Evolutionary conservation across 2,888 invertebrate species (phyloP).

Genomic region (Rutpela maculata): DNA sequence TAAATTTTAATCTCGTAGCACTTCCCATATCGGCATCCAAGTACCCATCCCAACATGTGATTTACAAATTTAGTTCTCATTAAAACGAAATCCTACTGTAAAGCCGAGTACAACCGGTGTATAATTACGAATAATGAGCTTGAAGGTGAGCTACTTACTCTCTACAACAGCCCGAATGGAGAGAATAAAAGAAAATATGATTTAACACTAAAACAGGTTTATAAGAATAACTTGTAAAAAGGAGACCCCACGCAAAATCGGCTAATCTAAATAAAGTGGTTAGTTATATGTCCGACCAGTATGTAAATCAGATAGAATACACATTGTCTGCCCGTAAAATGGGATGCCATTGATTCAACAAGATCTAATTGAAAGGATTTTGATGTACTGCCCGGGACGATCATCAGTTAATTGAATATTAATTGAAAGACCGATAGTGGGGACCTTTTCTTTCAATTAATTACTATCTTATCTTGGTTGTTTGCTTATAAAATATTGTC

Average conservation of each 20-base stretch:
- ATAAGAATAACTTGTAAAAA: slow-evolving; percentile 46
- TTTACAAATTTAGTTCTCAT: slow-evolving; percentile 26
- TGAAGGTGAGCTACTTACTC: slow-evolving; percentile 29
- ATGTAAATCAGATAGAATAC: slow-evolving; percentile 62
- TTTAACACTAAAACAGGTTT: slow-evolving; percentile 48
- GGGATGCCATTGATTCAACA: slow-evolving; percentile 57
- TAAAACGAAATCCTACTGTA: slow-evolving; percentile 21
- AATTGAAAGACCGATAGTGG: slow-evolving; percentile 54
- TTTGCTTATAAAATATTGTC: slow-evolving; percentile 39
- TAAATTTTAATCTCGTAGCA: no score
- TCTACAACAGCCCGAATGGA: neutral
- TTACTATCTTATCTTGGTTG: slow-evolving; percentile 44
- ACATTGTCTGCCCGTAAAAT: slow-evolving; percentile 59
- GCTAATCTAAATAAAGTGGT: slow-evolving; percentile 60
- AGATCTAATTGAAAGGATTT: slow-evolving; percentile 65
- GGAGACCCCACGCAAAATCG: slow-evolving; percentile 58
- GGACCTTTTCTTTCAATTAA: slow-evolving; percentile 46
- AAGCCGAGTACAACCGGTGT: slow-evolving; percentile 10
- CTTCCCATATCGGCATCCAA: neutral
- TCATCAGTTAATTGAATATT: slow-evolving; percentile 62
- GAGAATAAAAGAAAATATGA: slow-evolving; percentile 43
- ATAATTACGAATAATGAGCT: slow-evolving; percentile 27
- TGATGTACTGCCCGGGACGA: slow-evolving; percentile 55
- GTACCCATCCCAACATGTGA: neutral
- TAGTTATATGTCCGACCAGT: slow-evolving; percentile 61